Evolutionary conservation across 2,888 invertebrate genomes (phyloP).

Genomic region (Silvanus unidentatus): DNA sequence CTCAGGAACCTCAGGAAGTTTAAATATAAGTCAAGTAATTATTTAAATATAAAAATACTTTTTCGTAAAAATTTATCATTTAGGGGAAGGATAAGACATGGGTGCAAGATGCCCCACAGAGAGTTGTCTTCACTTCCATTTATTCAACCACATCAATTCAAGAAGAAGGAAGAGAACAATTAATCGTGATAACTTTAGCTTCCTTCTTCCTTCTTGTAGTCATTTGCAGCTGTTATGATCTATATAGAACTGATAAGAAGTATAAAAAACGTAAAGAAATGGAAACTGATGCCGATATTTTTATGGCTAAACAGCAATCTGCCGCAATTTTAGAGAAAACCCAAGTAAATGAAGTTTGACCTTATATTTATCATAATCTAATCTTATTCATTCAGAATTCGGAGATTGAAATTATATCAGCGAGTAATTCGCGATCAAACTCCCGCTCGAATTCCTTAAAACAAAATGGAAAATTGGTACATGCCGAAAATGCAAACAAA

Average conservation of each 20-base stretch:
- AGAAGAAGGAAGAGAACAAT: conserved; percentile 71
- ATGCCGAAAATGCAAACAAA: background rate
- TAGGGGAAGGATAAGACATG: conserved; percentile 74
- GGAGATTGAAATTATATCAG: background rate
- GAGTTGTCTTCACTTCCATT: conserved; percentile 67
- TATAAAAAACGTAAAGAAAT: conserved; percentile 67
- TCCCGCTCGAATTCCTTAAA: conserved; percentile 11
- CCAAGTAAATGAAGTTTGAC: conserved; percentile 16
- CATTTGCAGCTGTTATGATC: conserved; percentile 63
- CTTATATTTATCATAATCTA: background rate
- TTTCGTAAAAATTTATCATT: conserved; percentile 7
- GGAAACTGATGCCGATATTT: conserved; percentile 69
- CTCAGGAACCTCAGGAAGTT: conserved; percentile 51
- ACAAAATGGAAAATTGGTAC: conserved; percentile 39
- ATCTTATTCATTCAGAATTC: background rate
- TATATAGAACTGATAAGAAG: conserved; percentile 69
- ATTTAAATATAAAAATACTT: background rate
- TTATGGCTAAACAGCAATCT: conserved; percentile 69
- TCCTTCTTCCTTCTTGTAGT: conserved; percentile 67
- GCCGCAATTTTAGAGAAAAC: conserved; percentile 55
- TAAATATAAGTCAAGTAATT: conserved; percentile 55
- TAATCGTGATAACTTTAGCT: conserved; percentile 73
- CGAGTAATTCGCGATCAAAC: too few species aligned
- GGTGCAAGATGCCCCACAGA: conserved; percentile 78
- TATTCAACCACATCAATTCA: conserved; percentile 69